Evolutionary conservation across 2,888 invertebrate genomes (phyloP).

Genomic region (Prostheceraeus crozeri): DNA sequence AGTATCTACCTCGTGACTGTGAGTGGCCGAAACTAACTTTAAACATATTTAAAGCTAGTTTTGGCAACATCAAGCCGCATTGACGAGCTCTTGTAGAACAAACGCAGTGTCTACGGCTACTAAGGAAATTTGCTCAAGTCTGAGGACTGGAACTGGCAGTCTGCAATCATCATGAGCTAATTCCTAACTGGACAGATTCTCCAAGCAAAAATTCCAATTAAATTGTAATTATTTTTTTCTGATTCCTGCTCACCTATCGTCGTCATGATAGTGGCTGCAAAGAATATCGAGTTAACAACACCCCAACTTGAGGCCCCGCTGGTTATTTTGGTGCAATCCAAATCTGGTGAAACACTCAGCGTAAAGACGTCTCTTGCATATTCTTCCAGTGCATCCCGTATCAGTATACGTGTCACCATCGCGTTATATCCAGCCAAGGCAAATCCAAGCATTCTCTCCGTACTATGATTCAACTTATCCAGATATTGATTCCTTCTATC

Average conservation of each 20-base stretch:
- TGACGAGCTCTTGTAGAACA: too few relatives aligned
- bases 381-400: slow-evolving; percentile 22
- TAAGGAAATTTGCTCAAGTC: too few relatives aligned
- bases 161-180: too few relatives aligned
- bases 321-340: slow-evolving; percentile 37
- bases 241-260: slow-evolving; percentile 38
- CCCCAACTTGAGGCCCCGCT: slow-evolving; percentile 34
- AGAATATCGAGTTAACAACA: slow-evolving; percentile 35
- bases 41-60: too few relatives aligned
- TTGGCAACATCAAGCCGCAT: too few relatives aligned
- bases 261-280: slow-evolving; percentile 37
- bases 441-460: slow-evolving; percentile 21
- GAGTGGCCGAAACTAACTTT: too few relatives aligned
- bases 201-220: too few relatives aligned
- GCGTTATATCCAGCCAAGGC: slow-evolving; percentile 31
- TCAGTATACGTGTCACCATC: background rate
- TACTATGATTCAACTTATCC: slow-evolving; percentile 27
- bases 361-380: slow-evolving; percentile 33
- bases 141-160: too few relatives aligned
- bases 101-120: too few relatives aligned
- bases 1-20: too few relatives aligned
- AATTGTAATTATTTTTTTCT: too few relatives aligned
- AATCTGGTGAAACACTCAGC: slow-evolving; percentile 28
- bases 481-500: background rate
- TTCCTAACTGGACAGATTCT: too few relatives aligned